These are phyloP conservation scores for Montipora sp. DNA, from an alignment of 64 coral and sea anemone species.

Conservation along the genomic window DNA sequence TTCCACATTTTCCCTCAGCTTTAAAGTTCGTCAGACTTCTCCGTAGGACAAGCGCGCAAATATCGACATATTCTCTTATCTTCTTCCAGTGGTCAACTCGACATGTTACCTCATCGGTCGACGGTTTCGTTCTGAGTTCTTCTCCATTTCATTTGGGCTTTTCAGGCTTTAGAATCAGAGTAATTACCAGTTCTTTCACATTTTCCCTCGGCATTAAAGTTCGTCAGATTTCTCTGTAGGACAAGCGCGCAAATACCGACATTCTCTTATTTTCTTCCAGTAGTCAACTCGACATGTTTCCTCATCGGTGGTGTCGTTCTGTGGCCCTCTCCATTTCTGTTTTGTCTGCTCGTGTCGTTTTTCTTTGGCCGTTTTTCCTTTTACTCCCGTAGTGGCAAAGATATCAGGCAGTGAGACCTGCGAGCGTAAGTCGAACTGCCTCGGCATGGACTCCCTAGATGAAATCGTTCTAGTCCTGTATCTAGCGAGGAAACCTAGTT, in stretches of 20 bases:
- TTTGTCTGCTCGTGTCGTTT: not conserved
- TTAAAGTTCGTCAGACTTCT: not conserved
- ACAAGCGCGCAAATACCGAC: constrained; percentile 3
- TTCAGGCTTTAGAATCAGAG: too few species aligned
- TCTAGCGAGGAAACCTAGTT: not conserved
- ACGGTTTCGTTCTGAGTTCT: too few species aligned
- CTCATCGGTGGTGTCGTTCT: not conserved
- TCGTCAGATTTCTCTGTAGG: not conserved
- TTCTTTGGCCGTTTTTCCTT: not conserved
- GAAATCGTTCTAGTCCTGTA: not conserved
- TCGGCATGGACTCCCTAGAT: not conserved
- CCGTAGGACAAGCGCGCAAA: not conserved
- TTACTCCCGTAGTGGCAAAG: not conserved
- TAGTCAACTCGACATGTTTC: not conserved
- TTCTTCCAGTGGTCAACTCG: not conserved
- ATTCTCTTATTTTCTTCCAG: constrained; percentile 1
- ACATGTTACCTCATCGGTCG: not conserved
- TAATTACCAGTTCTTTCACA: too few species aligned
- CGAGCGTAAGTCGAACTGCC: not conserved
- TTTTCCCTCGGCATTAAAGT: too few species aligned
- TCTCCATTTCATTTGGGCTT: too few species aligned
- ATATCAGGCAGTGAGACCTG: not conserved
- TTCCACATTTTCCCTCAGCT: too few species aligned
- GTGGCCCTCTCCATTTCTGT: not conserved
- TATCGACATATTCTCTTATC: constrained; percentile 2